A percentile compares a stretch with the other conserved stretches of the same genome.
phyloP scores from a whole-genome alignment of 2,113 vertebrate species.

The Platichthys stellatus region DNA sequence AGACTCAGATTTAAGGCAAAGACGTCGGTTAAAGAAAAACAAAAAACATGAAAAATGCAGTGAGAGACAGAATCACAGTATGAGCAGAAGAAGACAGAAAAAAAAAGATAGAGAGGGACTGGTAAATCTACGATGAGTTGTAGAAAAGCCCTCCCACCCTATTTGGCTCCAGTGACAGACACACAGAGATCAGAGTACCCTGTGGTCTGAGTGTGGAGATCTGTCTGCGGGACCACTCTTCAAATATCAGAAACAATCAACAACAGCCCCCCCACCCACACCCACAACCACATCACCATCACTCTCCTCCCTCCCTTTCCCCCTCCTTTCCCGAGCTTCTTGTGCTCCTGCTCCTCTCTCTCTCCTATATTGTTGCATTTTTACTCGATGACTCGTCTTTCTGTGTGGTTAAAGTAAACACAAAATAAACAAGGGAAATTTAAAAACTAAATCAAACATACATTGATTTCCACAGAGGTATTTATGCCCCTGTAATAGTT shows the following conservation, averaged over 20 bases:
- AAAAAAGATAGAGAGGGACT: conserved; percentile 21
- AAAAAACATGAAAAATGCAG: background rate
- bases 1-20: background rate
- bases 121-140: conserved; percentile 49
- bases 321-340: conserved; percentile 19
- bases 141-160: conserved; percentile 51
- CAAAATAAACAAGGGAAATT: too few relatives aligned
- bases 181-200: conserved; percentile 63
- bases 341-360: conserved; percentile 34
- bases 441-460: background rate
- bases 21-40: background rate
- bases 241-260: conserved; percentile 78
- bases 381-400: background rate
- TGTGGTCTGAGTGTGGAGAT: conserved; percentile 67
- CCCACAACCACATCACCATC: conserved; percentile 18
- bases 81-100: conserved; percentile 20
- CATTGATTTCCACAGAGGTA: background rate
- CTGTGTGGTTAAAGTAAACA: background rate
- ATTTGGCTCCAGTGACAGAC: conserved; percentile 50
- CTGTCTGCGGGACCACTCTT: conserved; percentile 75
- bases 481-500: background rate
- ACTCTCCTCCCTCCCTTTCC: conserved; percentile 51
- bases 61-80: background rate
- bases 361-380: conserved; percentile 24
- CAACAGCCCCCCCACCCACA: conserved; percentile 41